A percentile compares a stretch with the other conserved stretches of the same genome.
These are phyloP conservation scores for Apteryx mantelli DNA, from an alignment of 2,113 vertebrate species.

Conservation along the genomic window DNA sequence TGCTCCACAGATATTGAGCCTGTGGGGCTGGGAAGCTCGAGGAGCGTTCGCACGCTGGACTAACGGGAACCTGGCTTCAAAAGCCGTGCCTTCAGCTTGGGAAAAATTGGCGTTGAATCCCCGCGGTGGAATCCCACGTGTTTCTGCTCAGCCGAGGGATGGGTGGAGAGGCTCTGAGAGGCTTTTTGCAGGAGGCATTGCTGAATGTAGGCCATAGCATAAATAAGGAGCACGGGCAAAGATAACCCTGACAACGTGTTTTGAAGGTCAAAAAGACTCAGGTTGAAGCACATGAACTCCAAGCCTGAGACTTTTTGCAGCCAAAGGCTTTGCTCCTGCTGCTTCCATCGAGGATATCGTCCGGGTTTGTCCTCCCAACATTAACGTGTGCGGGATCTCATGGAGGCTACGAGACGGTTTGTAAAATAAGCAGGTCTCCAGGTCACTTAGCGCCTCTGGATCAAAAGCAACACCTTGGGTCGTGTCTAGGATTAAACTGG, in stretches of 20 bases:
- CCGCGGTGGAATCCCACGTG: not conserved
- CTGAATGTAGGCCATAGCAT: not conserved
- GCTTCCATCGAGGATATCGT: not conserved
- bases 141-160: not conserved
- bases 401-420: not conserved
- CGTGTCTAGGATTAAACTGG: not conserved
- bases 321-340: not conserved
- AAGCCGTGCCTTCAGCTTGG: not conserved
- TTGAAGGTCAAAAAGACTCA: not conserved
- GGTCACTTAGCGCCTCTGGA: fast-evolving
- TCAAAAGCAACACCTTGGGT: not conserved
- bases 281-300: not conserved
- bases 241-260: not conserved
- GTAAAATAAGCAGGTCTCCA: not conserved
- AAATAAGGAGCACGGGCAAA: not conserved
- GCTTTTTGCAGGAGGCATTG: not conserved
- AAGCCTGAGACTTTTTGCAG: not conserved
- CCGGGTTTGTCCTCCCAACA: not conserved
- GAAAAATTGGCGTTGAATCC: not conserved
- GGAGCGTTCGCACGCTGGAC: not conserved
- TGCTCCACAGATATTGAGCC: not conserved
- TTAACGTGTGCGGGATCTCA: not conserved
- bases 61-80: not conserved
- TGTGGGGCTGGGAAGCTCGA: not conserved
- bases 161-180: not conserved